Conservation (phyloP, 2,113 vertebrate genomes). For the Crypturellus undulatus region DNA sequence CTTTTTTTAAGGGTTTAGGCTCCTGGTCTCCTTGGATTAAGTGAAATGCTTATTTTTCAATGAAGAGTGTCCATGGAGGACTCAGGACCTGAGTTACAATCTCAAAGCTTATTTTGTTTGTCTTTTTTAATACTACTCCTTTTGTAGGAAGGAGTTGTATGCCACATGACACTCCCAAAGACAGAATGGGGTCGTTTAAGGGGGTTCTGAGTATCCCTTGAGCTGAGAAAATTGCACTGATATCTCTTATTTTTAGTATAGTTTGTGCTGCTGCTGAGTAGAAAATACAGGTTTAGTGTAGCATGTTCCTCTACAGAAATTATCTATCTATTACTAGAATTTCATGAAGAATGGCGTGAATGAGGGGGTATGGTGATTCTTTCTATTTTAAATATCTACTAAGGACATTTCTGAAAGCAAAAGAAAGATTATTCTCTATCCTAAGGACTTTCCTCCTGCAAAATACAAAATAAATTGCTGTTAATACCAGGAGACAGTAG, state of each 20-base stretch:
- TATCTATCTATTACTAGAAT: neutral
- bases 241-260: neutral
- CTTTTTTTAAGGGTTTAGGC: neutral
- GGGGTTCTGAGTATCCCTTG: neutral
- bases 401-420: neutral
- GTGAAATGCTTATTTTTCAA: neutral
- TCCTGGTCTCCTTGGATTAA: neutral
- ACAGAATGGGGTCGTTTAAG: neutral
- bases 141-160: neutral
- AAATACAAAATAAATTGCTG: neutral
- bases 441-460: neutral
- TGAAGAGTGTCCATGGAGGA: fast-evolving
- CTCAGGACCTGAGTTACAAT: too few relatives aligned
- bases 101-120: neutral
- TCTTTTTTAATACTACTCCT: neutral
- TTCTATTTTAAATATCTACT: neutral
- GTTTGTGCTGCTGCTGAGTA: neutral
- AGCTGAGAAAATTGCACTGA: neutral
- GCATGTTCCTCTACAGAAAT: neutral
- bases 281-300: neutral
- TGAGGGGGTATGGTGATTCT: neutral
- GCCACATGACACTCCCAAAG: neutral
- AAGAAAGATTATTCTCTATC: neutral
- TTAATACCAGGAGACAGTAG: neutral
- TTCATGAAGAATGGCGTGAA: neutral